A percentile compares a stretch with the other conserved stretches of the same genome.
Evolutionary conservation across 2,888 invertebrate genomes (phyloP).

Genomic region (Aleiodes testaceus): DNA sequence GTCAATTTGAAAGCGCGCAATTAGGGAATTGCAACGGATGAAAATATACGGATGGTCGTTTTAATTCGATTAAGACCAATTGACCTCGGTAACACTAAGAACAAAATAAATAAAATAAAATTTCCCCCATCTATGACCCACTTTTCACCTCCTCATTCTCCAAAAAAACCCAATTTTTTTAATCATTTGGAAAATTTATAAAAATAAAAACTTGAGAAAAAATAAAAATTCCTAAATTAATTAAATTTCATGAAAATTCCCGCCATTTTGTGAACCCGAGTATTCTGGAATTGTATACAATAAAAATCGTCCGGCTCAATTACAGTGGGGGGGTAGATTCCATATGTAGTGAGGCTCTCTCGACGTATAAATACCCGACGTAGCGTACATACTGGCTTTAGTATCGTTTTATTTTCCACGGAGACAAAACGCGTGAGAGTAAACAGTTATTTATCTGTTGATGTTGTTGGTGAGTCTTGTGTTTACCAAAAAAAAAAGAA

Average conservation of each 20-base stretch:
- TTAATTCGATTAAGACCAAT: slow-evolving; percentile 47
- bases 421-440: slow-evolving; percentile 54
- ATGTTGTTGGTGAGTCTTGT: too few species aligned
- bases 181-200: too few species aligned
- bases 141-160: slow-evolving; percentile 19
- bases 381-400: slow-evolving; percentile 64
- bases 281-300: not conserved
- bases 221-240: not conserved
- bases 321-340: slow-evolving; percentile 17
- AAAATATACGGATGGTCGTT: slow-evolving; percentile 57
- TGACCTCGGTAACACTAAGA: slow-evolving; percentile 37
- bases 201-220: not conserved
- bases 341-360: slow-evolving; percentile 26
- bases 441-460: not conserved
- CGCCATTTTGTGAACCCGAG: not conserved
- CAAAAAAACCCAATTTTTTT: too few species aligned
- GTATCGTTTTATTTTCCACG: slow-evolving; percentile 65
- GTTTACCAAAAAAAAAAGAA: not conserved
- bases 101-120: not conserved
- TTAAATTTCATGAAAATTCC: not conserved
- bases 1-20: slow-evolving; percentile 67
- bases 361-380: slow-evolving; percentile 69
- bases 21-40: slow-evolving; percentile 66
- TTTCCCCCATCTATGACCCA: slow-evolving; percentile 1
- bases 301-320: slow-evolving; percentile 2